Base-by-base conservation (phyloP, 1,140 invertebrate species). In the Drosophila santomea region DNA sequence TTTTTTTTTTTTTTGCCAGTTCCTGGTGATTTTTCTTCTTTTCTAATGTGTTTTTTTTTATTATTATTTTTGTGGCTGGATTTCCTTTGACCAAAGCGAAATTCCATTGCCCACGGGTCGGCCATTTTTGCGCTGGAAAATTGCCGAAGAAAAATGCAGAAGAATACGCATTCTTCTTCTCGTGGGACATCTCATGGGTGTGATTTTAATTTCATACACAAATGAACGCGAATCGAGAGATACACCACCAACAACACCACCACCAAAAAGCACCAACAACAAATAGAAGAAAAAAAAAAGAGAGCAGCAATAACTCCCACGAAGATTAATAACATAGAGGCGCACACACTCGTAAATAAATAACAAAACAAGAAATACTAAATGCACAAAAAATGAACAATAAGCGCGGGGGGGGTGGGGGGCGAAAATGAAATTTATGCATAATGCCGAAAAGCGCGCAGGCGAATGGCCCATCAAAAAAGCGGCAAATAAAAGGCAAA, bases 121-220 rank as follows among this genome's bases (percentile, higher is more conserved):
- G 68, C 68, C 77, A 78, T 89, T 89, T 74, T 66, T 72, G 56
- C 44, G 41, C 55, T 17, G 47, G 35, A 58, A 50, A 57, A 23
- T 39, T 15, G 28, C 25, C 43, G 23, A 47, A 43, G 66, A 59
- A 51, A 51, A 50, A 41, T 20, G 55, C 38, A 15, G 4, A 52
- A 32, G 17, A 38, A 25, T 10, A 45, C 32, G 44, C 63, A 71
- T 44, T 36, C 35, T 25, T 38, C 6, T 69, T 60, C 51, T 52
- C 54, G 25, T 72, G 73, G 71, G 60, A 72, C 74, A 74, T 91
- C 88, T 91, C 89, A 81, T 81, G 88, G 88, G 88, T 91, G 88
- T 91, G 88, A 91, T 91, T 91, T 91, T 91, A 91, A 91, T 91
- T 91, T 91, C 88, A 91, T 91, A 91, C 88, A 79, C 88, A 91